Evolutionary conservation across 37 sponge, comb jelly and placozoan genomes (phyloP).

Genomic region (Chondrosia reniformis): DNA sequence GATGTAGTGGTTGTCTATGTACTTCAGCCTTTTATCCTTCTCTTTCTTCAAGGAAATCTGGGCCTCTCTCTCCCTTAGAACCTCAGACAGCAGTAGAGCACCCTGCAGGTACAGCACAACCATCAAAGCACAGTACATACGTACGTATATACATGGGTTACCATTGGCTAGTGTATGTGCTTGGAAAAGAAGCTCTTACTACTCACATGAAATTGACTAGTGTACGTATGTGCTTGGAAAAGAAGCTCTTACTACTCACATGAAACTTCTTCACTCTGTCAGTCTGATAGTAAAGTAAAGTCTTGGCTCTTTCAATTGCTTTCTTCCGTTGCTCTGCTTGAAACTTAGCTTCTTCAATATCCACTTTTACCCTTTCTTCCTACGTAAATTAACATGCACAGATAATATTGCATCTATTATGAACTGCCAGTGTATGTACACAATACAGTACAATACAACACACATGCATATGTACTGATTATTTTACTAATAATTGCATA

Average conservation of each 20-base stretch:
- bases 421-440: too few species aligned
- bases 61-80: conserved; percentile 76
- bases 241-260: conserved; percentile 27
- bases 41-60: conserved; percentile 72
- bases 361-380: conserved; percentile 61
- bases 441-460: too few species aligned
- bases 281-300: conserved; percentile 76
- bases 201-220: not conserved
- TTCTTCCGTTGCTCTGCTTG: conserved; percentile 73
- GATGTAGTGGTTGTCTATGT: conserved; percentile 35
- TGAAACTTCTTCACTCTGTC: conserved; percentile 86
- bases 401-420: too few species aligned
- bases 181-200: not conserved
- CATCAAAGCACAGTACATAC: not conserved
- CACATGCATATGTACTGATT: too few species aligned
- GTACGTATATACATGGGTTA: not conserved
- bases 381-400: conserved; percentile 3
- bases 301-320: conserved; percentile 83
- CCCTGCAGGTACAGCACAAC: conserved; percentile 32
- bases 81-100: conserved; percentile 73
- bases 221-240: too few species aligned
- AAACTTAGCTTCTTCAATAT: conserved; percentile 68
- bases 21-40: conserved; percentile 37
- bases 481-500: too few species aligned
- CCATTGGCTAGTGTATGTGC: not conserved